Evolutionary conservation across 2,888 invertebrate genomes (phyloP), one percentile per base, ranked within the genome.

Genomic region (Mythimna impura): DNA sequence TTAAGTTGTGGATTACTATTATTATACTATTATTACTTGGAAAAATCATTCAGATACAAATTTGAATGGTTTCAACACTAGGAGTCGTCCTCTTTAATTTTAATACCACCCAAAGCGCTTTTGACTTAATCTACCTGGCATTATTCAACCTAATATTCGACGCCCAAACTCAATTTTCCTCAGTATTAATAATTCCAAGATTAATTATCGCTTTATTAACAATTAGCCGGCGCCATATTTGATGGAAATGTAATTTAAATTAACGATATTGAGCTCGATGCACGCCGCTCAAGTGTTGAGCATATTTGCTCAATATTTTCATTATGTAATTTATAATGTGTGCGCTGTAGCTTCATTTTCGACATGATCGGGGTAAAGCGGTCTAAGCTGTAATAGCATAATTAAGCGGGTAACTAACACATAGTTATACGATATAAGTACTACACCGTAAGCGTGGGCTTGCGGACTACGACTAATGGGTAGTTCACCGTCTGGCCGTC

Each of bases 171-270:
- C 70, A 78, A 84, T 81, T 73, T 77, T 74, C 63, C 66, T 69
- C 68, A 77, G 78, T 81, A 83, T 86, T 81, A 85, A 84, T 83
- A 82, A 86, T 84, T 87, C 64, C 57, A 84, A 86, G 88, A 92
- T 91, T 91, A 91, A 92, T 92, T 89, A 89, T 83, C 72, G 82
- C 78, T 86, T 86, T 89, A 89, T 88, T 88, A 89, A 87, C 89
- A 90, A 91, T 89, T 88, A 90, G 76, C 78, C 72, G 58, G 82
- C 79, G 84, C 87, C 83, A 87, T 88, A 86, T 90, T 90, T 90
- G 88, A 89, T 86, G 83, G 86, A 80, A 87, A 82, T 86, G 83
- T 90, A 89, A 92, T 93, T 89, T 89, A 91, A 91, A 90, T 88
- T 87, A 84, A 87, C 83, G 82, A 87, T 91, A 93, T 90, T 89